Conservation (phyloP, 2,888 invertebrate genomes). For the Hydrotaea diabolus region DNA sequence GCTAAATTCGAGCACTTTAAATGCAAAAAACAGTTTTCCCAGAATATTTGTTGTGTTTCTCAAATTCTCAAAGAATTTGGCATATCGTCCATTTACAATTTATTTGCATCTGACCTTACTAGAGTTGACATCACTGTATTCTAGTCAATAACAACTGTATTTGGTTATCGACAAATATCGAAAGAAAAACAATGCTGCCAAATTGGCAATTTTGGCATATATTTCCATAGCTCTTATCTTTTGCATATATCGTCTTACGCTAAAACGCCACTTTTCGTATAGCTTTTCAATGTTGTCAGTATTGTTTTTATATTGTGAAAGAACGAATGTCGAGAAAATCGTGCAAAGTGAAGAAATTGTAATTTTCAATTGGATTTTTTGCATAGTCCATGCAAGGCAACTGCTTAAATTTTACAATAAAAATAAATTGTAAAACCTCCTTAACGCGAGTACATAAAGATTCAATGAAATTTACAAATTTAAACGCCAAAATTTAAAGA, state of each 20-base stretch:
- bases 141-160: too few species aligned
- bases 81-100: too few species aligned
- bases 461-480: conserved; percentile 65
- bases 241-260: conserved; percentile 16
- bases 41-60: too few species aligned
- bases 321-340: conserved; percentile 71
- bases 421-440: conserved; percentile 34
- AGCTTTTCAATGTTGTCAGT: conserved; percentile 61
- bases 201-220: neutral
- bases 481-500: conserved; percentile 71
- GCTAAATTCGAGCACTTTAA: too few species aligned
- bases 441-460: conserved; percentile 69
- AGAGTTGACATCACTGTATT: too few species aligned
- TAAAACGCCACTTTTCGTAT: conserved; percentile 36
- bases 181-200: neutral
- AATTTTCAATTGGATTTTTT: conserved; percentile 74
- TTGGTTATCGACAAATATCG: too few species aligned
- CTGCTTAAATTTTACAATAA: conserved; percentile 53
- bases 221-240: conserved; percentile 22
- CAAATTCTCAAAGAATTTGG: too few species aligned
- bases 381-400: conserved; percentile 77
- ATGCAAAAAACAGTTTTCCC: too few species aligned
- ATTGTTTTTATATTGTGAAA: conserved; percentile 67
- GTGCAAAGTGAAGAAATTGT: conserved; percentile 71
- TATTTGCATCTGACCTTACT: too few species aligned